phyloP scores from a whole-genome alignment of 2,888 invertebrate genomes.

The Conomelus anceps region DNA sequence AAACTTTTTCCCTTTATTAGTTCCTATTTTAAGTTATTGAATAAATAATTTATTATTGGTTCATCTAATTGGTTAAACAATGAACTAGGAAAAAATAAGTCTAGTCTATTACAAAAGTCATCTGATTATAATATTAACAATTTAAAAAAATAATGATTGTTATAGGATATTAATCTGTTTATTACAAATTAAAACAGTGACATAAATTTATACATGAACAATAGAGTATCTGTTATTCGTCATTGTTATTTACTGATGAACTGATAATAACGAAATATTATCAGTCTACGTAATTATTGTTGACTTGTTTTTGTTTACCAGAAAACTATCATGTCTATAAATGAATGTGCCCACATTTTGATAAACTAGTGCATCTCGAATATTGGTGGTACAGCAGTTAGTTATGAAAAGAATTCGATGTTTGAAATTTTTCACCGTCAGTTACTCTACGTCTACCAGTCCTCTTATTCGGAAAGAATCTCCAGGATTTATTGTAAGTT shows the following conservation, averaged over 20 bases:
- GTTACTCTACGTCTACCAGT: background rate
- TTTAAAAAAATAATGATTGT: too few relatives aligned
- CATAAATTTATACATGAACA: background rate
- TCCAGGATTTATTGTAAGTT: background rate
- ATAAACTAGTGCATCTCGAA: background rate
- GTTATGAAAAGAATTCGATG: background rate
- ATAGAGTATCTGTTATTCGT: background rate
- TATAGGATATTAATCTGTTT: too few relatives aligned
- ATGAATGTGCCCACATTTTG: background rate
- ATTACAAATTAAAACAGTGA: too few relatives aligned
- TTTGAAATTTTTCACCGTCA: background rate
- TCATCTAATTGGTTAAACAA: too few relatives aligned
- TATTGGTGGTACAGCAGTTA: background rate
- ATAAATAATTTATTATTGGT: too few relatives aligned
- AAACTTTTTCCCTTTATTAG: too few relatives aligned
- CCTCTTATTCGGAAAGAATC: background rate
- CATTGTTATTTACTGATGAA: background rate
- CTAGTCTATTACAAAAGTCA: too few relatives aligned
- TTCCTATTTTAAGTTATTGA: too few relatives aligned
- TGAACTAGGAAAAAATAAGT: too few relatives aligned
- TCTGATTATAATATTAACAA: too few relatives aligned
- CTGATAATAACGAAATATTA: background rate
- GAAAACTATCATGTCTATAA: background rate
- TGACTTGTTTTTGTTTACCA: background rate
- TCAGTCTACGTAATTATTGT: background rate